A percentile compares a stretch with the other conserved stretches of the same genome.
Conservation (phyloP, 2,888 invertebrate species). For the Drosophila acutilabella region DNA sequence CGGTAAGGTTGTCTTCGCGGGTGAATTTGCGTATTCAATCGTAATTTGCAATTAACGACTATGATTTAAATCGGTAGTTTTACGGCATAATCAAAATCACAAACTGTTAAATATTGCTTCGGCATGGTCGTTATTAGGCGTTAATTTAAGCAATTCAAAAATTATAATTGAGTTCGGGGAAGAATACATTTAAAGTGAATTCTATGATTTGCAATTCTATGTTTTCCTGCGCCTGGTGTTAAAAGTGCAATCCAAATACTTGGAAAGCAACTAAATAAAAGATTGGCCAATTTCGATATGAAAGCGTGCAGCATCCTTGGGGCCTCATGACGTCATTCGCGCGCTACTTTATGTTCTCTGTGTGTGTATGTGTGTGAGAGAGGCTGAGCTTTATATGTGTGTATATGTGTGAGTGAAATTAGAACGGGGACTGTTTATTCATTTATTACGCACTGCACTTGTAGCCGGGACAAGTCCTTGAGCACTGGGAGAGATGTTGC, state of each 20-base stretch:
- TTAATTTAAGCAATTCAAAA: background rate
- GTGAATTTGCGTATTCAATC: background rate
- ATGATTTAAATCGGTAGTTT: conserved; percentile 31
- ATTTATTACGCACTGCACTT: conserved; percentile 55
- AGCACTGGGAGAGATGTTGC: conserved; percentile 1
- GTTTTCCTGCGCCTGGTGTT: background rate
- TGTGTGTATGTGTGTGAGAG: conserved; percentile 22
- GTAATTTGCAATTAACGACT: conserved; percentile 31
- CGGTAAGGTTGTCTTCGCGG: conserved; percentile 43
- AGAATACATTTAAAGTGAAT: conserved; percentile 15
- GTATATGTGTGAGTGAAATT: conserved; percentile 44
- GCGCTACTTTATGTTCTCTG: conserved; percentile 43
- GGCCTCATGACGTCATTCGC: conserved; percentile 64
- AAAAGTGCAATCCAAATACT: conserved; percentile 31
- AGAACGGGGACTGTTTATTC: conserved; percentile 36
- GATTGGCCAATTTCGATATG: conserved; percentile 18
- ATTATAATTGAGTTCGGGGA: conserved; percentile 1
- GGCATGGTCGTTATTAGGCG: background rate
- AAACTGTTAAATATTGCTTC: conserved; percentile 7
- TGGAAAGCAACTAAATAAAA: conserved; percentile 20
- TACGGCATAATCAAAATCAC: conserved; percentile 7
- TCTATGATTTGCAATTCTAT: background rate
- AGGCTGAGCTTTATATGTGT: conserved; percentile 31
- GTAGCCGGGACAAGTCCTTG: conserved; percentile 50
- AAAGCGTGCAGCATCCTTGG: conserved; percentile 64